Evolutionary conservation across 2,888 invertebrate species (phyloP).

Genomic region (Amiota communis): DNA sequence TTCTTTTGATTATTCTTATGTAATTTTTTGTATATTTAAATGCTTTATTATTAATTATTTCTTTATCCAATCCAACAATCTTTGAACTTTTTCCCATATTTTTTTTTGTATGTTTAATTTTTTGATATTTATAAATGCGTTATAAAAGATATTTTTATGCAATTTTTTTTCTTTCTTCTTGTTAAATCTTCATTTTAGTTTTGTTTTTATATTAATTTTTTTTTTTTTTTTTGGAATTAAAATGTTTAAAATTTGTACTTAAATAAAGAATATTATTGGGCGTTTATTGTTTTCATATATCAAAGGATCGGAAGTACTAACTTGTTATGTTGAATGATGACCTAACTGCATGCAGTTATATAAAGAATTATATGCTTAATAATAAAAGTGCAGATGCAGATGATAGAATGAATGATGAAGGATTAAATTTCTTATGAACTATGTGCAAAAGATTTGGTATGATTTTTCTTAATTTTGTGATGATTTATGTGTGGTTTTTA

Average conservation of each 20-base stretch:
- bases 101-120: not conserved
- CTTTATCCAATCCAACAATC: too few relatives aligned
- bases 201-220: slow-evolving; percentile 35
- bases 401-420: too few relatives aligned
- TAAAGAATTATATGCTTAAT: too few relatives aligned
- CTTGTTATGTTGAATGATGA: too few relatives aligned
- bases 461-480: not conserved
- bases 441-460: too few relatives aligned
- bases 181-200: slow-evolving; percentile 6
- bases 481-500: slow-evolving; percentile 29
- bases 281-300: slow-evolving; percentile 36
- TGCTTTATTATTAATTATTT: too few relatives aligned
- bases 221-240: slow-evolving; percentile 41
- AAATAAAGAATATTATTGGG: slow-evolving; percentile 43
- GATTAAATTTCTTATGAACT: too few relatives aligned
- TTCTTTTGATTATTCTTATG: too few relatives aligned
- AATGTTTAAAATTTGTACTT: slow-evolving; percentile 46
- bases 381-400: too few relatives aligned
- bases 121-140: slow-evolving; percentile 19
- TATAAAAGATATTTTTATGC: not conserved
- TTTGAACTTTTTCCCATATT: not conserved
- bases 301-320: slow-evolving; percentile 15
- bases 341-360: too few relatives aligned
- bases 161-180: too few relatives aligned
- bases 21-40: too few relatives aligned